Conservation (phyloP, 1,140 invertebrate genomes). For the Dinoponera quadriceps region DNA sequence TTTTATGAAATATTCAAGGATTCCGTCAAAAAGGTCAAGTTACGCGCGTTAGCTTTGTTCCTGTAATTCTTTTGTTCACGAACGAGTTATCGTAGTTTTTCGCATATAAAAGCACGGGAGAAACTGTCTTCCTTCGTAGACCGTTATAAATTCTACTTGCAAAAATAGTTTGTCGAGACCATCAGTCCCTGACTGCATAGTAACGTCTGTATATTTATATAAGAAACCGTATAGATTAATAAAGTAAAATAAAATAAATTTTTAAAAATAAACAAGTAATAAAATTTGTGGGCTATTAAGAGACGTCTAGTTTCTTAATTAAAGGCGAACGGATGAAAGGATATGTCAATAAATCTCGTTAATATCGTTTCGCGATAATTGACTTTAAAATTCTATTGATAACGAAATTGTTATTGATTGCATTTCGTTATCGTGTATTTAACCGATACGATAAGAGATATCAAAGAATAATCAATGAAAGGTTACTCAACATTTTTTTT, state of each 20-base stretch:
- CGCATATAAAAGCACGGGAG: slow-evolving; percentile 5
- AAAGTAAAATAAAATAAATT: background rate
- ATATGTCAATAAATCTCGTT: background rate
- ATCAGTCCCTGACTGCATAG: slow-evolving; percentile 1
- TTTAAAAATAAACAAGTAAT: background rate
- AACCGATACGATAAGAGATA: background rate
- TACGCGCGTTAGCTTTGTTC: slow-evolving; percentile 37
- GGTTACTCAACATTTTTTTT: background rate
- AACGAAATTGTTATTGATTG: background rate
- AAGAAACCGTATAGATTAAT: slow-evolving; percentile 7
- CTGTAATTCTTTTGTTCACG: slow-evolving; percentile 11
- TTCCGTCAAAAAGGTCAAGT: slow-evolving; percentile 21
- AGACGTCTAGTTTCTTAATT: background rate
- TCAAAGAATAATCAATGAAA: background rate
- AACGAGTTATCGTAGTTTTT: slow-evolving; percentile 33
- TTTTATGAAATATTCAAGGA: slow-evolving; percentile 14
- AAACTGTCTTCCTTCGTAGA: background rate
- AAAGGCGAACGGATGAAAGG: background rate
- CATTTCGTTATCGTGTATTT: background rate
- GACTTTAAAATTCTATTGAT: slow-evolving; percentile 10
- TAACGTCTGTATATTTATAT: background rate
- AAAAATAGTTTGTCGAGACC: slow-evolving; percentile 11
- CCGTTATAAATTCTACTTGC: slow-evolving; percentile 18
- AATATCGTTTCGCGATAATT: slow-evolving; percentile 22
- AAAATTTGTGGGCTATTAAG: background rate